Conservation (phyloP, 2,113 vertebrate species). For the Phylloscopus trochiloides region DNA sequence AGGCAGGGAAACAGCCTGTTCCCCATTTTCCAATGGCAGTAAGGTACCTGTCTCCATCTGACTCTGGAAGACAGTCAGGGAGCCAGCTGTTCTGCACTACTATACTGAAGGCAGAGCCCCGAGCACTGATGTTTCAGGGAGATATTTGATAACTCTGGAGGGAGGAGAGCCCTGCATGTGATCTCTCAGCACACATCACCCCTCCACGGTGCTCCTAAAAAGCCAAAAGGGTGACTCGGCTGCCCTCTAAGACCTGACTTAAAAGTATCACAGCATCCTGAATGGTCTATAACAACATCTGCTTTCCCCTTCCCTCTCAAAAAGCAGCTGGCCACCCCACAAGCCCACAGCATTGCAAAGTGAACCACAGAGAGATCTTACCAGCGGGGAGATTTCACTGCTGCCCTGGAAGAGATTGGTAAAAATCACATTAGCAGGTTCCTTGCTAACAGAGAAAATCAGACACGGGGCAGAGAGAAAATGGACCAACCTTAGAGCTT, state of each 20-base stretch:
- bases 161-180: neutral
- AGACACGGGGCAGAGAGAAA: rapidly evolving
- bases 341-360: neutral
- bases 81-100: rapidly evolving
- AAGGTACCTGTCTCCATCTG: neutral
- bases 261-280: neutral
- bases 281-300: neutral
- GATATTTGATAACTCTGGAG: neutral
- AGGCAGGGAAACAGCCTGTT: neutral
- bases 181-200: neutral
- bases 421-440: neutral
- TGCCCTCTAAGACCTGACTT: neutral
- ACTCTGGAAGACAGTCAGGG: neutral
- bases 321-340: neutral
- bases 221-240: rapidly evolving
- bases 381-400: rapidly evolving
- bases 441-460: neutral
- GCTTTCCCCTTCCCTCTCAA: neutral
- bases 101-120: neutral
- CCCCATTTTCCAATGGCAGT: neutral
- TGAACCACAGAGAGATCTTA: neutral
- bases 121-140: neutral
- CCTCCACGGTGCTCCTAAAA: neutral
- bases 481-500: neutral
- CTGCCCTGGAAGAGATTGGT: slow-evolving; percentile 16